Evolutionary conservation across 2,888 invertebrate genomes (phyloP).

Genomic region (Macrosoma leucophasiata): DNA sequence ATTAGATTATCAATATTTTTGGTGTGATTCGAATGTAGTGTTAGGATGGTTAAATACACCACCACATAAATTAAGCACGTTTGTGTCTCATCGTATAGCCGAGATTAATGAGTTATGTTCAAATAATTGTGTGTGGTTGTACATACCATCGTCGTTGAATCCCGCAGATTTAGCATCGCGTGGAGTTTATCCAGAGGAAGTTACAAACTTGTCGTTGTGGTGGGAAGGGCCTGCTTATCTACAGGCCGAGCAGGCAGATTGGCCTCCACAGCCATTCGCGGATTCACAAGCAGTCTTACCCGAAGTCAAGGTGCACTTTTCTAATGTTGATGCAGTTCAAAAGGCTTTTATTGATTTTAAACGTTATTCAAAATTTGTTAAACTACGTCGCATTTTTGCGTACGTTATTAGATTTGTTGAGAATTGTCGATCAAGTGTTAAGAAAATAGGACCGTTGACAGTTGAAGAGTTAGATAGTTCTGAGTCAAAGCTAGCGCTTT

Average conservation of each 20-base stretch:
- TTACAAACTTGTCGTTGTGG: conserved; percentile 3
- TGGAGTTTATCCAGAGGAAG: conserved; percentile 1
- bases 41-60: conserved; percentile 4
- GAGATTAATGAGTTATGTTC: conserved; percentile 4
- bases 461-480: background rate
- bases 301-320: conserved; percentile 2
- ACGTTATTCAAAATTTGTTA: conserved; percentile 1
- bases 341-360: conserved; percentile 1
- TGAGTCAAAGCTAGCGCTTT: conserved; percentile 1
- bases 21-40: conserved; percentile 8
- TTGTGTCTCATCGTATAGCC: conserved; percentile 7
- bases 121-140: background rate
- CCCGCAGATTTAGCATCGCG: conserved; percentile 8
- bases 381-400: conserved; percentile 1
- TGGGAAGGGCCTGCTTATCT: conserved; percentile 8
- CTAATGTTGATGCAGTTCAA: conserved; percentile 3
- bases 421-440: background rate
- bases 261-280: background rate
- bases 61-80: conserved; percentile 2
- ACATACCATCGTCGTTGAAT: conserved; percentile 1
- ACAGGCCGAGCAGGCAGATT: background rate
- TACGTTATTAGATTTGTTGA: background rate
- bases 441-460: background rate
- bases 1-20: background rate
- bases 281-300: background rate